phyloP scores from a whole-genome alignment of 2,888 invertebrate species.

The Dryobota labecula region DNA sequence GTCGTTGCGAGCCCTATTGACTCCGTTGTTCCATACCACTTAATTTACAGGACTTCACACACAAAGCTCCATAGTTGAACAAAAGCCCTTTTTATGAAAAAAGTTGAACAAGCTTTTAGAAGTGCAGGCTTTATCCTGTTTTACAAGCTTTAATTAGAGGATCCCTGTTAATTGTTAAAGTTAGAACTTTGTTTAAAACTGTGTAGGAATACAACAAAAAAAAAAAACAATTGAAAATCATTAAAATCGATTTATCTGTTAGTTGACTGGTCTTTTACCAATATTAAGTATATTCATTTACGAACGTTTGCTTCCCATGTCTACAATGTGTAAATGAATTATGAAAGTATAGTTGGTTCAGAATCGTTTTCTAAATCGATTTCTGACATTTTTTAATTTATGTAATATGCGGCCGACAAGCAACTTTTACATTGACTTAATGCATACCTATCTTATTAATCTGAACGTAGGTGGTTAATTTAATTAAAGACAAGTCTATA shows the following conservation, averaged over 20 bases:
- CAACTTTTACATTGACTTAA: background rate
- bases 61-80: constrained; percentile 12
- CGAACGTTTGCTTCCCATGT: background rate
- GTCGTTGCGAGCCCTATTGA: constrained; percentile 21
- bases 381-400: too few relatives aligned
- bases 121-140: constrained; percentile 15
- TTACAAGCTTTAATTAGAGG: constrained; percentile 10
- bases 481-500: too few relatives aligned
- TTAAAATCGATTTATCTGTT: background rate
- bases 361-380: too few relatives aligned
- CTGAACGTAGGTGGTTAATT: background rate
- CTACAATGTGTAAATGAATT: too few relatives aligned
- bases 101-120: constrained; percentile 24
- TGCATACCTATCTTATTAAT: background rate
- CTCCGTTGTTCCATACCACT: constrained; percentile 35
- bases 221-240: background rate
- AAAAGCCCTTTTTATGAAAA: constrained; percentile 27
- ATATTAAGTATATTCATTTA: too few relatives aligned
- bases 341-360: too few relatives aligned
- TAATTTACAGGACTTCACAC: constrained; percentile 29
- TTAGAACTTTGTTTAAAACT: background rate
- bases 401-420: too few relatives aligned
- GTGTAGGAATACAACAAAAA: too few relatives aligned
- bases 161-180: constrained; percentile 4
- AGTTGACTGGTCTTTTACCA: background rate